Evolutionary conservation across 2,797 vertebrate species (phyloP).

Genomic region (Sebastes variabilis): DNA sequence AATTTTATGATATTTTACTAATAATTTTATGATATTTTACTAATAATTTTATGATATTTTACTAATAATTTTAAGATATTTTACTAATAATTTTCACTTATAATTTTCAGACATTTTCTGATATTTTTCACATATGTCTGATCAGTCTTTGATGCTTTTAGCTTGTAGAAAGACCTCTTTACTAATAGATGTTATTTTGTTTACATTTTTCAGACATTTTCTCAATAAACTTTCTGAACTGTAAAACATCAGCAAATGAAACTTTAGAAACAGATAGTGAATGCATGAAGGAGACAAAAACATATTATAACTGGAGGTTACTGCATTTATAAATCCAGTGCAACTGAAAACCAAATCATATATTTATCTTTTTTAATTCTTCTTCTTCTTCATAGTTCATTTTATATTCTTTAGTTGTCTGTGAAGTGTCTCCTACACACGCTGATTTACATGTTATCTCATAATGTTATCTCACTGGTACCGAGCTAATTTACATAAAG

Average conservation of each 20-base stretch:
- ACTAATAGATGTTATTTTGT: no score
- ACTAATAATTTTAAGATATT: no score
- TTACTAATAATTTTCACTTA: no score
- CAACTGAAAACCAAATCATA: background rate
- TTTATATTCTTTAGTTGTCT: background rate
- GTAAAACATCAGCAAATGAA: background rate
- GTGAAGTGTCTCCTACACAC: background rate
- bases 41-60: no score
- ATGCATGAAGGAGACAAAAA: background rate
- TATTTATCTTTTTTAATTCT: background rate
- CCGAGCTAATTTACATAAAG: constrained; percentile 4
- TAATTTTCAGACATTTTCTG: no score
- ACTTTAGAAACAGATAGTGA: background rate
- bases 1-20: no score
- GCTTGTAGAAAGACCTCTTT: no score
- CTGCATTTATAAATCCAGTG: background rate
- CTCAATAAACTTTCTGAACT: background rate
- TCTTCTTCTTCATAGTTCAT: background rate
- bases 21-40: no score
- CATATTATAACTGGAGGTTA: background rate
- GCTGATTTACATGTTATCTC: constrained; percentile 3
- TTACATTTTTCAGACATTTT: no score
- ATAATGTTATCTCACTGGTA: background rate
- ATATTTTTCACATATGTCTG: no score
- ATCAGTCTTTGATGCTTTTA: no score